Evolutionary conservation across 53 echinoderm and acorn worm genomes (phyloP), one percentile per base, ranked within the genome.

Genomic region (Hippasteria phrygiana): DNA sequence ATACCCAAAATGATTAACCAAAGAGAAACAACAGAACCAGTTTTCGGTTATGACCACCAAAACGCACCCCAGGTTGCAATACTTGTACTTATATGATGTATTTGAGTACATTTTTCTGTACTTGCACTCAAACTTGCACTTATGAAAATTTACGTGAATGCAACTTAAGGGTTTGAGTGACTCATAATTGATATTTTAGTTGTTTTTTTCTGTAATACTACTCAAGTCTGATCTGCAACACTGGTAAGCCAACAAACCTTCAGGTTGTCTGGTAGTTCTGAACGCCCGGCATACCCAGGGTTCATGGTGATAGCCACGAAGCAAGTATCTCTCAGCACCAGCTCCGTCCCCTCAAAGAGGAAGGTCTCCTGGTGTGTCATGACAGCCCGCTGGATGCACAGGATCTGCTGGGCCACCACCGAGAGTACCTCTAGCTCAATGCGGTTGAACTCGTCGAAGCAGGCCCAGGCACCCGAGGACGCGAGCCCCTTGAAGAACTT

Each of bases 401-500:
- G 92, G 55, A 96, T 96, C 94, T 99, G 99, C 75, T 99, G 99
- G 12, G 99, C 99, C 42, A 99, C 99, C 79, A 99, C 99, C 32
- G 99, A 99, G 93, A 99, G 53, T 87, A 99, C 99, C 92, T 99
- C 99, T 65, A 99, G 77, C 89, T 99, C 99, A 73, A 99, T 99
- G 31, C 99, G 88, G 83, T 99, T 99, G 96, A 99, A 99, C 80
- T 99, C 99, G 71, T 99, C 99, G 43, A 99, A 99, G 70, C 99
- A 99, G 42, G 99, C 99, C 99, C 99, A 99, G 50, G 99, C 99
- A 38, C 99, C 99, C 28, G 99, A 99, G 36, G 94, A 93, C 42
- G 99, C 99, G 46, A 99, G 84, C 11, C 99, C 99, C 80, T 99
- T 99, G 92, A 99, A 99, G 92, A 99, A 99, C 92, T 99, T 99